Evolutionary conservation across 2,888 invertebrate species (phyloP), one percentile per base, ranked within the genome.

Genomic region (Pycnomerus fuliginosus): DNA sequence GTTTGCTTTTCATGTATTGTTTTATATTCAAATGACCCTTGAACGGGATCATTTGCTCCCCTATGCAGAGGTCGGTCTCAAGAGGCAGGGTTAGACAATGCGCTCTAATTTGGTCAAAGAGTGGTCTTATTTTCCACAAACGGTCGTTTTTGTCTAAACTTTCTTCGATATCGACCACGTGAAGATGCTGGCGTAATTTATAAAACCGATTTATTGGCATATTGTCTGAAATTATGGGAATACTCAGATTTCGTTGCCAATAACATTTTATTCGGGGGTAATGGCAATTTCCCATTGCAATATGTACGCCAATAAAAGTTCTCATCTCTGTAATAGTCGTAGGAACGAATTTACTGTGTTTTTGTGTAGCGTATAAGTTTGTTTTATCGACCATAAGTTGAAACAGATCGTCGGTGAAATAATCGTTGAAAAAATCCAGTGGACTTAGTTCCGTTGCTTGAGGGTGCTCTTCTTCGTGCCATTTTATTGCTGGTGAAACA

Each of bases 251-350:
- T 10, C 17, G 22, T 14, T 53, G 39, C 53, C 56, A 58, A 28
- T 56, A 58, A 39, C 36, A 44, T 17, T 32, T 34, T 10, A 55
- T 23, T 31, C 58, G 43, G 2, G 52, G 53, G 39, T 55, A 58
- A 34, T 50, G 46, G n/a, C 49, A 28, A 29, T 49, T 55, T 22
- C 60, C 56, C 48, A 58, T 56, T 7, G 47, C 5, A 17, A 60
- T 47, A 39, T 55, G 53, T 15, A 58, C 38, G n/a, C 53, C 55
- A n/a, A 58, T 38, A 31, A 55, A 48, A 5, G 27, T 44, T 40
- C 51, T 44, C 16, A 58, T 25, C 47, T 59, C 53, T 20, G 44
- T 37, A 8, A 27, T 8, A 22, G 16, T 42, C 14, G 43, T 43
- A n/a, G 46, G 35, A 8, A 7, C 12, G 30, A 49, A 49, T 15